Conservation (phyloP, 2,888 invertebrate species). For the Hymenopus coronatus region DNA sequence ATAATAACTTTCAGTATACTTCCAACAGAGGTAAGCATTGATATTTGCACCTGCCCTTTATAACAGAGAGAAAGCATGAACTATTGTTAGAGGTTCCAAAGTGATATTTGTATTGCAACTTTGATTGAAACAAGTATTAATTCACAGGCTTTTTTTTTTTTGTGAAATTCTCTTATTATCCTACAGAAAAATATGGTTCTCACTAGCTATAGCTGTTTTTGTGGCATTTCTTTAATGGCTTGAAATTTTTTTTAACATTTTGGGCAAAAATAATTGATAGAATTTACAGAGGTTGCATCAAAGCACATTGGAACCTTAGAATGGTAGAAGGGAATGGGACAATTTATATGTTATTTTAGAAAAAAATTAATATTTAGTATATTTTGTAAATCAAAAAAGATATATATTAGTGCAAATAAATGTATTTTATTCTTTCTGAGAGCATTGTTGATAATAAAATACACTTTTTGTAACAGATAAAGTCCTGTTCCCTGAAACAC, state of each 20-base stretch:
- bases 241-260: no score
- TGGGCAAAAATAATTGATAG: no score
- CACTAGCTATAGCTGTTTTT: not conserved
- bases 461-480: not conserved
- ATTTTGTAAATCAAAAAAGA: not conserved
- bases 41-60: not conserved
- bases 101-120: not conserved
- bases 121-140: not conserved
- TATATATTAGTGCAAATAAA: not conserved
- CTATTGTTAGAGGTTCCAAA: not conserved
- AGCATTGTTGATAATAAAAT: not conserved
- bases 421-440: not conserved
- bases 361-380: not conserved
- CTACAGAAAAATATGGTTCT: not conserved
- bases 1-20: not conserved
- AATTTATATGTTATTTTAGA: not conserved
- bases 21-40: not conserved
- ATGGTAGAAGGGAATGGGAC: not conserved
- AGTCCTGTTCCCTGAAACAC: not conserved
- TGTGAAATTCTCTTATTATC: no score
- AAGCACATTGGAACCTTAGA: not conserved
- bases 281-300: not conserved
- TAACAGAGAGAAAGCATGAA: not conserved
- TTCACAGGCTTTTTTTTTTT: not conserved
- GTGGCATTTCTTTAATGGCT: no score